phyloP scores from a whole-genome alignment of 2,888 invertebrate species.

The Strigamia maritima region DNA sequence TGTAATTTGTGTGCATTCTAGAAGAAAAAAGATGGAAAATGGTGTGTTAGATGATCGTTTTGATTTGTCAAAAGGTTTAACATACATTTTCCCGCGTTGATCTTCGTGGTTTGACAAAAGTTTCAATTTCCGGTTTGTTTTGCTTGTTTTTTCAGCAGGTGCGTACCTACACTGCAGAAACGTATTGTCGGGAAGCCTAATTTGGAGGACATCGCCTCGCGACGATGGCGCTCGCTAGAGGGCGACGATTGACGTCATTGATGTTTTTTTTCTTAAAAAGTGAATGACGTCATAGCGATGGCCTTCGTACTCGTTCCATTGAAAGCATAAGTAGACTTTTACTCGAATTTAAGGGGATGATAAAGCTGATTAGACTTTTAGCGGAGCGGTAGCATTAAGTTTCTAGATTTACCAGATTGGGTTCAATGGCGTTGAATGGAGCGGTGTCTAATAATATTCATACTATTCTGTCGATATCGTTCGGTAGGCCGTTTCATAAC shows the following conservation, averaged over 20 bases:
- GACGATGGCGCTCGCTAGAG: not conserved
- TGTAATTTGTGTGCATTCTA: not conserved
- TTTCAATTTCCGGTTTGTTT: not conserved
- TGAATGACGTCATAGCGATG: too few species aligned
- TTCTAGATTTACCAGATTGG: too few species aligned
- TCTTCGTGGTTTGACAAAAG: too few species aligned
- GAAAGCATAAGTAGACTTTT: not conserved
- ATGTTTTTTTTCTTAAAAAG: too few species aligned
- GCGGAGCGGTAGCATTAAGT: not conserved
- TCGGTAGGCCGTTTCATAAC: not conserved
- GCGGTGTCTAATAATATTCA: not conserved
- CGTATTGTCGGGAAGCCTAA: not conserved
- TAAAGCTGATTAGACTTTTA: not conserved
- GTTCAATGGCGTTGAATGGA: not conserved
- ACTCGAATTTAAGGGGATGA: not conserved
- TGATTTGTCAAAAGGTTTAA: not conserved
- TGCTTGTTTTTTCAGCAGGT: not conserved
- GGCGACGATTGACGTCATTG: not conserved
- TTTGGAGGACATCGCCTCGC: not conserved
- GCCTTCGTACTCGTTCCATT: not conserved
- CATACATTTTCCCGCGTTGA: not conserved
- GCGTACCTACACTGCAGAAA: constrained; percentile 4
- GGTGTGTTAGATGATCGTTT: too few species aligned
- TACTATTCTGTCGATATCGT: not conserved
- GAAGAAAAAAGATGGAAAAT: not conserved